Evolutionary conservation across 2,888 invertebrate genomes (phyloP).

Genomic region (Portevinia maculata): DNA sequence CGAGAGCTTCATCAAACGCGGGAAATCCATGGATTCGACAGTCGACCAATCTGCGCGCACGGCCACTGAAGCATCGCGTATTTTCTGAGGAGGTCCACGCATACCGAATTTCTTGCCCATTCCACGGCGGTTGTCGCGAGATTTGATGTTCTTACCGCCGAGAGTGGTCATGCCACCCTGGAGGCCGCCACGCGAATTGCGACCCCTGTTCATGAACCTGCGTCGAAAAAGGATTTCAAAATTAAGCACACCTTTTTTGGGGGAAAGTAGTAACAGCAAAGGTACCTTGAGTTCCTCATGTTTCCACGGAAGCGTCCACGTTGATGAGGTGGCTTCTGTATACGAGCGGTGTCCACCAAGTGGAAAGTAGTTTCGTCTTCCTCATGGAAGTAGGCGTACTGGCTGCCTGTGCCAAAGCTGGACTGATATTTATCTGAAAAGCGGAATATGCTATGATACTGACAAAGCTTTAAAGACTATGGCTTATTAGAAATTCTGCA

Average conservation of each 20-base stretch:
- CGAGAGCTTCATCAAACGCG: conserved; percentile 95
- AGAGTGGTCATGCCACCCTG: conserved; percentile 91
- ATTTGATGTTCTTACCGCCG: conserved; percentile 92
- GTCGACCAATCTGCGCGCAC: conserved; percentile 98
- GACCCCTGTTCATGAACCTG: conserved; percentile 81
- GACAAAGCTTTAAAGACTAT: no score
- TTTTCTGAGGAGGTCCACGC: conserved; percentile 92
- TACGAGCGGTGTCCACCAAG: conserved; percentile 96
- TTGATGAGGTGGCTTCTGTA: conserved; percentile 96
- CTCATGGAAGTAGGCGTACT: conserved; percentile 99
- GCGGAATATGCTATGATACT: no score
- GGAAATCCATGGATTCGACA: conserved; percentile 99
- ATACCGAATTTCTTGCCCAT: conserved; percentile 94
- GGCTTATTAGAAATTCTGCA: neutral
- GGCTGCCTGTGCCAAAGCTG: conserved; percentile 96
- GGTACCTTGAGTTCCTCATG: conserved; percentile 87
- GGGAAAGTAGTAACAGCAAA: neutral
- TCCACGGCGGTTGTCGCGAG: conserved; percentile 89
- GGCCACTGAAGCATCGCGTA: conserved; percentile 97
- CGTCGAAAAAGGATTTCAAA: conserved; percentile 13
- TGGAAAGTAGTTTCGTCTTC: conserved; percentile 99
- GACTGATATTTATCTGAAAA: conserved; percentile 93
- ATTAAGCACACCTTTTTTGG: conserved; percentile 3
- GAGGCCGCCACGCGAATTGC: conserved; percentile 87
- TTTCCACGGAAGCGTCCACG: conserved; percentile 94